These are phyloP conservation scores for Enteromius radiatus DNA, from an alignment of 2,797 vertebrate genomes.

Conservation along the genomic window DNA sequence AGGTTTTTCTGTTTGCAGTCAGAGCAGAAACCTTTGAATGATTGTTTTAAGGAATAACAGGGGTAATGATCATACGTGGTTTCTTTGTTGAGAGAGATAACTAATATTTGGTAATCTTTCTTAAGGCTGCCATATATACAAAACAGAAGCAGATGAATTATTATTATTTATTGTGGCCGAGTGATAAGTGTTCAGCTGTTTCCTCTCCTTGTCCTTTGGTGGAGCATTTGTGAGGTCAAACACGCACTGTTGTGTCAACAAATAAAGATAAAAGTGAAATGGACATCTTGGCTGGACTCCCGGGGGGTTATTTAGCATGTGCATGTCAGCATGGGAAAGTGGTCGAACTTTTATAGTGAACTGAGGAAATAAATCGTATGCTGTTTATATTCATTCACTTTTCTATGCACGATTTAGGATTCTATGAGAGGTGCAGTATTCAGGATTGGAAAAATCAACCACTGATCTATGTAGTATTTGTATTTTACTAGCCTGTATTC, in stretches of 20 bases:
- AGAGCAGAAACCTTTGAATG: constrained; percentile 10
- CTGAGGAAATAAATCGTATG: background rate
- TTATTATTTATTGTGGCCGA: constrained; percentile 3
- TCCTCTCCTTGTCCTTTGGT: background rate
- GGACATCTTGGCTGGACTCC: background rate
- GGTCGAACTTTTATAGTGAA: background rate
- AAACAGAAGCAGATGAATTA: background rate
- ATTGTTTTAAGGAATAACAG: constrained; percentile 19
- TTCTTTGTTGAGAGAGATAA: background rate
- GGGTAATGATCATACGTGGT: background rate
- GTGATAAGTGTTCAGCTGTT: constrained; percentile 8
- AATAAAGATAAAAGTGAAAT: constrained; percentile 18
- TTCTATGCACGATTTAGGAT: background rate
- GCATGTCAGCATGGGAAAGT: background rate
- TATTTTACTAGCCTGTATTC: background rate
- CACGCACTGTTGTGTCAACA: background rate
- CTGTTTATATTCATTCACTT: background rate
- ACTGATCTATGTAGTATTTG: background rate
- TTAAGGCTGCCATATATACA: background rate
- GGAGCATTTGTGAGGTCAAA: constrained; percentile 25
- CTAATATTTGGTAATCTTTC: background rate
- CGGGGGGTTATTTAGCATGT: background rate
- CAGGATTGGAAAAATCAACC: background rate
- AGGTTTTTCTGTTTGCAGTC: background rate
- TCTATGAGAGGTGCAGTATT: background rate